Evolutionary conservation across 2,113 vertebrate genomes (phyloP).

Genomic region (Sapajus apella): DNA sequence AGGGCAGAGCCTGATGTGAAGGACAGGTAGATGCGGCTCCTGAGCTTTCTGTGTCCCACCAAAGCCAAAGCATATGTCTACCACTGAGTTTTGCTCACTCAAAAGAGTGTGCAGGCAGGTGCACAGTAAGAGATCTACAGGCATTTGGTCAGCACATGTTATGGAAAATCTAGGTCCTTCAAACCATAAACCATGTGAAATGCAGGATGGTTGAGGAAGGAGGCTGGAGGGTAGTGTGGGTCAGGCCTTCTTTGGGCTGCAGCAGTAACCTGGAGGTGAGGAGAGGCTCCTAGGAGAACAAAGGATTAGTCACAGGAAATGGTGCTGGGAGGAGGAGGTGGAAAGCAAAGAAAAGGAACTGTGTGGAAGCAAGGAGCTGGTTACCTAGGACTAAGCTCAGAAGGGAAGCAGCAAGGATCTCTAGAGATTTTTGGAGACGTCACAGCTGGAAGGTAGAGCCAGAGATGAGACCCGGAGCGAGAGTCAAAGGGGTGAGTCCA

Average conservation of each 20-base stretch:
- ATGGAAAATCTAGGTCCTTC: neutral
- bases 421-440: neutral
- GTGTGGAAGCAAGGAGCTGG: neutral
- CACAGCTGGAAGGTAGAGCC: neutral
- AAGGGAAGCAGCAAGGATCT: neutral
- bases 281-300: neutral
- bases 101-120: neutral
- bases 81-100: neutral
- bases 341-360: neutral
- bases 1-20: neutral
- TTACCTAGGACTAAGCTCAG: neutral
- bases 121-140: neutral
- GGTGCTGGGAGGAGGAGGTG: neutral
- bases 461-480: neutral
- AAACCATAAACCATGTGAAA: neutral
- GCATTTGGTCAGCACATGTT: neutral
- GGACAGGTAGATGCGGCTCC: neutral
- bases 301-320: slow-evolving; percentile 24
- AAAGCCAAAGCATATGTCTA: neutral
- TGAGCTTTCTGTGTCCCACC: neutral
- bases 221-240: neutral
- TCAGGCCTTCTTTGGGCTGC: neutral
- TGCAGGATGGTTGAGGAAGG: neutral
- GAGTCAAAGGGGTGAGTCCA: neutral
- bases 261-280: neutral